These are phyloP conservation scores for Hippocampus kuda DNA, from an alignment of 2,797 vertebrate genomes.

Conservation along the genomic window DNA sequence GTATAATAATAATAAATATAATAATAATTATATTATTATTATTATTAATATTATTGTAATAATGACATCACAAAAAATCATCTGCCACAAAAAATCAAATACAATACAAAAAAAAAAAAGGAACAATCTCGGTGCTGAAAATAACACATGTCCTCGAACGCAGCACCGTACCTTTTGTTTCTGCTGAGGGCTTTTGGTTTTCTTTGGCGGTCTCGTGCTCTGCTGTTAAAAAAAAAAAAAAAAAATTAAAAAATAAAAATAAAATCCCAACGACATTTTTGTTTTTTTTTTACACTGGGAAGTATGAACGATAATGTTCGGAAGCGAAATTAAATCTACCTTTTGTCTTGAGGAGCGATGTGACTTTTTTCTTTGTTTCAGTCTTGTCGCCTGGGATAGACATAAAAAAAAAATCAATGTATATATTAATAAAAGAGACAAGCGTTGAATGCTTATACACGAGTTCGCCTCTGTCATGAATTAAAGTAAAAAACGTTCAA, in stretches of 20 bases:
- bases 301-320: neutral
- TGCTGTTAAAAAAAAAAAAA: conserved; percentile 18
- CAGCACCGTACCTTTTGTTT: conserved; percentile 38
- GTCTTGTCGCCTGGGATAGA: conserved; percentile 27
- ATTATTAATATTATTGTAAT: too few species aligned
- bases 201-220: conserved; percentile 32
- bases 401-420: conserved; percentile 3
- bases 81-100: too few species aligned
- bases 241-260: neutral
- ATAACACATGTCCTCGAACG: too few species aligned
- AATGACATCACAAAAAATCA: too few species aligned
- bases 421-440: neutral
- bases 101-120: too few species aligned
- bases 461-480: neutral
- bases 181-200: conserved; percentile 30
- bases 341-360: conserved; percentile 38
- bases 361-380: conserved; percentile 22
- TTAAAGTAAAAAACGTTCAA: neutral
- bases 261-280: neutral
- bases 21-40: too few species aligned
- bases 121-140: too few species aligned
- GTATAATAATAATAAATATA: too few species aligned
- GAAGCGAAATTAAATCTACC: conserved; percentile 27
- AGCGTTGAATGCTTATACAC: neutral
- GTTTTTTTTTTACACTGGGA: neutral